Conservation (phyloP, 2,797 vertebrate genomes). For the Knipowitschia caucasica region DNA sequence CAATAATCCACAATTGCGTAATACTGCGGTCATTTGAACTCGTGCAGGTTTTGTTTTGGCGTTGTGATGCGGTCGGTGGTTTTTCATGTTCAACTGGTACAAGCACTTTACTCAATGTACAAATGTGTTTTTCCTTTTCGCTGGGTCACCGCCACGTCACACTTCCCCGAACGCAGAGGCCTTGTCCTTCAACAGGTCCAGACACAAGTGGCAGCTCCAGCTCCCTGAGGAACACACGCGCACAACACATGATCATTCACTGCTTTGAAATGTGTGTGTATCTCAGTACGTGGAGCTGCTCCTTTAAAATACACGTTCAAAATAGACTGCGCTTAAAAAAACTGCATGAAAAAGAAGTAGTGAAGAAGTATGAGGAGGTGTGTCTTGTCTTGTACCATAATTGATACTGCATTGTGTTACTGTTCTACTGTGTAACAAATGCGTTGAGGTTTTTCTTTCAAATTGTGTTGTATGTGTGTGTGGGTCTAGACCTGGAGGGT, state of each 20-base stretch:
- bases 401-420: too few species aligned
- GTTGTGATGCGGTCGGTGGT: background rate
- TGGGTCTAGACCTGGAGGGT: too few species aligned
- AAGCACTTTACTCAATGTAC: constrained; percentile 29
- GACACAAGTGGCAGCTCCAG: constrained; percentile 98
- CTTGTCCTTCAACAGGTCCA: constrained; percentile 92
- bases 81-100: constrained; percentile 26
- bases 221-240: constrained; percentile 76
- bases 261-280: background rate
- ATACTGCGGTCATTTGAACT: background rate
- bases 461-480: too few species aligned
- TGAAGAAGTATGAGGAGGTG: too few species aligned
- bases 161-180: constrained; percentile 83
- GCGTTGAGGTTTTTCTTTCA: too few species aligned
- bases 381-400: too few species aligned
- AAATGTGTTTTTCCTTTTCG: constrained; percentile 26
- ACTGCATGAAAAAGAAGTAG: too few species aligned
- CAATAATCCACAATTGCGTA: background rate
- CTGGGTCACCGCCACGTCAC: constrained; percentile 38
- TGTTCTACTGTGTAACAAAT: too few species aligned
- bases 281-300: too few species aligned
- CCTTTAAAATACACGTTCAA: too few species aligned
- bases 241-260: background rate
- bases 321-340: too few species aligned
- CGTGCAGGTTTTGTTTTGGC: background rate